A percentile compares a stretch with the other conserved stretches of the same genome.
Conservation (phyloP, 2,113 vertebrate genomes). For the Amia ocellicauda region DNA sequence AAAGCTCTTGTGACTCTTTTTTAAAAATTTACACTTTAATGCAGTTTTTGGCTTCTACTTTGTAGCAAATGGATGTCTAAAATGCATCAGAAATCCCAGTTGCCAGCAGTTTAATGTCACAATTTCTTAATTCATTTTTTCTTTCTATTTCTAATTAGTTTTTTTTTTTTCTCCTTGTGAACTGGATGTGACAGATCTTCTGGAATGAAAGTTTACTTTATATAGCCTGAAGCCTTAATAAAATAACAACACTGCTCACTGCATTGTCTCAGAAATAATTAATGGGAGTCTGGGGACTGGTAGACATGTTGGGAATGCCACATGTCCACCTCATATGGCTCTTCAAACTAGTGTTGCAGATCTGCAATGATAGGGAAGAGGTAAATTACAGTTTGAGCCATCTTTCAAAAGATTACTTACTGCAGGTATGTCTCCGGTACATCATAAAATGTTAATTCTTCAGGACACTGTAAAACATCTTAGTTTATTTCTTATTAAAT, state of each 20-base stretch:
- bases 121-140: not conserved
- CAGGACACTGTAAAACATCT: no score
- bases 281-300: not conserved
- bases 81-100: not conserved
- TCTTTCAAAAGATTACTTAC: no score
- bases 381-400: no score
- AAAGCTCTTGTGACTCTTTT: no score
- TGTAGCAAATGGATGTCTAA: not conserved
- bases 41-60: not conserved
- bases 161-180: not conserved
- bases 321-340: not conserved
- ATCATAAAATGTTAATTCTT: no score
- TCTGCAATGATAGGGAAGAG: no score
- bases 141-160: not conserved
- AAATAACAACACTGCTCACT: constrained; percentile 1
- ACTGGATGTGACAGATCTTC: not conserved
- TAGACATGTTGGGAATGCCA: not conserved
- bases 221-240: not conserved
- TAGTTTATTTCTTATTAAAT: no score
- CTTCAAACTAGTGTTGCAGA: no score
- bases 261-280: not conserved
- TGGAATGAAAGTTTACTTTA: not conserved
- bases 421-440: no score
- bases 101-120: not conserved
- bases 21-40: not conserved